Conservation (phyloP, 2,888 invertebrate genomes). For the Galeopsomyia nigrocyanea region DNA sequence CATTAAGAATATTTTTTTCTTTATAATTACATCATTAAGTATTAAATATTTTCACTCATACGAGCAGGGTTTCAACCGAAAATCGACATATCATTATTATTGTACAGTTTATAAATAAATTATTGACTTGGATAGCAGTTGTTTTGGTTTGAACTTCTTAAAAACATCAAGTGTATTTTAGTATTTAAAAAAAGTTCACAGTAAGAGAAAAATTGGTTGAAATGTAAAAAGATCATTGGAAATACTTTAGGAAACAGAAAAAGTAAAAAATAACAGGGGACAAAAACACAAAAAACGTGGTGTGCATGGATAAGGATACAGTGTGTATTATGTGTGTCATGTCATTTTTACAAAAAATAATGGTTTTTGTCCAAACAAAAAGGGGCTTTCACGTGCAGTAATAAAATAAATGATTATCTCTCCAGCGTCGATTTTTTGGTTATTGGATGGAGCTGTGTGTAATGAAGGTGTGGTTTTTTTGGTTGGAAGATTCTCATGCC, state of each 20-base stretch:
- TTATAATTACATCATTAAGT: constrained; percentile 56
- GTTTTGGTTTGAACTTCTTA: constrained; percentile 8
- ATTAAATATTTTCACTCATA: constrained; percentile 50
- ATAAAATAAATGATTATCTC: constrained; percentile 41
- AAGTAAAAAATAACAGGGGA: constrained; percentile 19
- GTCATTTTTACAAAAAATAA: constrained; percentile 34
- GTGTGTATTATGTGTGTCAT: constrained; percentile 15
- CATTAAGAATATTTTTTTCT: constrained; percentile 51
- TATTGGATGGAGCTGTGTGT: constrained; percentile 38
- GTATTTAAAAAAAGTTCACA: constrained; percentile 9
- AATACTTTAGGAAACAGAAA: constrained; percentile 6
- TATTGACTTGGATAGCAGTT: constrained; percentile 11
- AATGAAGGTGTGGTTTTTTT: constrained; percentile 47
- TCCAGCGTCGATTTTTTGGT: constrained; percentile 34
- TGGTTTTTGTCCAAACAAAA: constrained; percentile 21
- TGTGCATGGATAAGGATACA: constrained; percentile 21
- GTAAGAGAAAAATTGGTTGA: background rate
- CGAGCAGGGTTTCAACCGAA: constrained; percentile 23
- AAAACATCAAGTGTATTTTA: constrained; percentile 19
- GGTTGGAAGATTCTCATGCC: constrained; percentile 75
- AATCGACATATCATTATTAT: constrained; percentile 9
- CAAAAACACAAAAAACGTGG: constrained; percentile 19
- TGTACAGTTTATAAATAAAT: constrained; percentile 8
- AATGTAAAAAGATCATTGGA: constrained; percentile 12
- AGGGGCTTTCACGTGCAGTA: constrained; percentile 30